phyloP scores from a whole-genome alignment of 1,140 invertebrate species.

The Listronotus oregonensis region DNA sequence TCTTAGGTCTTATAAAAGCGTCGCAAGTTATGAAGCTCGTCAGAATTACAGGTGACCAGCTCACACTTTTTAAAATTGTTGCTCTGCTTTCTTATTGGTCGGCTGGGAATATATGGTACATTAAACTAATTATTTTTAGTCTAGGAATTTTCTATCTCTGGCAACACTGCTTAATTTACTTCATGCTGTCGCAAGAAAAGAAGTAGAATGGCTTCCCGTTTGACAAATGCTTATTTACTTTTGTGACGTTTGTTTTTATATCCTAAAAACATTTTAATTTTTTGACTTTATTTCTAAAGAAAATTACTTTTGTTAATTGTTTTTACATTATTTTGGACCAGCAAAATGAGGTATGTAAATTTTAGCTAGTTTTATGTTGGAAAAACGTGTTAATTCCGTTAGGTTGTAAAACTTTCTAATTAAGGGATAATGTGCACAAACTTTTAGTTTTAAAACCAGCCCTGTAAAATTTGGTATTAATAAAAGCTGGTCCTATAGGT shows the following conservation, averaged over 20 bases:
- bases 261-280: slow-evolving; percentile 17
- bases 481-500: too few species aligned
- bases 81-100: too few species aligned
- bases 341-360: slow-evolving; percentile 18
- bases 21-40: too few species aligned
- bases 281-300: slow-evolving; percentile 13
- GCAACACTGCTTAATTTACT: too few species aligned
- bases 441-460: too few species aligned
- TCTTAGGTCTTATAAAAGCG: too few species aligned
- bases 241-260: slow-evolving; percentile 31
- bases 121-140: too few species aligned
- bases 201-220: slow-evolving; percentile 1
- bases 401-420: neutral
- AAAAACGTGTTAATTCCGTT: neutral
- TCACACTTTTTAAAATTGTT: too few species aligned
- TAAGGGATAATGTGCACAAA: neutral
- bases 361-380: neutral
- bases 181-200: neutral
- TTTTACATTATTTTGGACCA: slow-evolving; percentile 1
- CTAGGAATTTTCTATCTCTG: too few species aligned
- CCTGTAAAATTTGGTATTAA: too few species aligned
- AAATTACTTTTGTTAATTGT: slow-evolving; percentile 6
- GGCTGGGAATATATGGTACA: too few species aligned
- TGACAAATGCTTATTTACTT: slow-evolving; percentile 28
- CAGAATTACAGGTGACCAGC: too few species aligned